A percentile compares a stretch with the other conserved stretches of the same genome.
Evolutionary conservation across 1,140 invertebrate species (phyloP).

Genomic region (Patella vulgata): DNA sequence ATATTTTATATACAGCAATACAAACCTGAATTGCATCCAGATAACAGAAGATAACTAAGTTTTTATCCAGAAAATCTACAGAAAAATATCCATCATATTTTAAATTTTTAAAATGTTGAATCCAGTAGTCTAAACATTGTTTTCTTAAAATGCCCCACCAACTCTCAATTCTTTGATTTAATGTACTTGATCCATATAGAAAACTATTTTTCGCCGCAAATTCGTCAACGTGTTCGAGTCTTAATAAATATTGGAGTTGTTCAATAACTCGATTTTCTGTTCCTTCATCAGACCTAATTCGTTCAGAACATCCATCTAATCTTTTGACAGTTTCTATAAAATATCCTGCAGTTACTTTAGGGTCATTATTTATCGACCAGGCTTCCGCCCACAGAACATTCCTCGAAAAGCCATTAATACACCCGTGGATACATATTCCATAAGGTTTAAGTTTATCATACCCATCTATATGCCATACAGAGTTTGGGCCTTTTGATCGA

Average conservation of each 20-base stretch:
- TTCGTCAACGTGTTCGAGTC: neutral
- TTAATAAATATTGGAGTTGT: conserved; percentile 4
- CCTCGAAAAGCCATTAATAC: conserved; percentile 13
- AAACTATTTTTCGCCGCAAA: neutral
- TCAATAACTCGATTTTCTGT: conserved; percentile 15
- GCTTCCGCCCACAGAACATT: conserved; percentile 19
- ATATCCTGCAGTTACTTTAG: conserved; percentile 8
- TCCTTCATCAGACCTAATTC: conserved; percentile 10
- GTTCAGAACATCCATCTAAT: neutral
- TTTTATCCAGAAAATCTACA: too few species aligned
- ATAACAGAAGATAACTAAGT: too few species aligned
- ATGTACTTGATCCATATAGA: conserved; percentile 6
- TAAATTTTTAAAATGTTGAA: conserved; percentile 9
- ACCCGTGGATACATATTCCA: conserved; percentile 17
- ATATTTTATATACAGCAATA: too few species aligned
- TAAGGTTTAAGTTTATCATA: conserved; percentile 20
- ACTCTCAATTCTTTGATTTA: conserved; percentile 21
- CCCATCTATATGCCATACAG: conserved; percentile 18
- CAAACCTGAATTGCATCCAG: too few species aligned
- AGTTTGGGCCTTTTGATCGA: conserved; percentile 10
- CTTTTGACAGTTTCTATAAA: conserved; percentile 7
- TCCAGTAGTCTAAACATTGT: conserved; percentile 5
- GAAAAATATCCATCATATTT: neutral
- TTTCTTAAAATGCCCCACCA: conserved; percentile 8
- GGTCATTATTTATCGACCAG: conserved; percentile 14